A percentile compares a stretch with the other conserved stretches of the same genome.
phyloP scores from a whole-genome alignment of 2,113 vertebrate species.

The Cettia cetti region DNA sequence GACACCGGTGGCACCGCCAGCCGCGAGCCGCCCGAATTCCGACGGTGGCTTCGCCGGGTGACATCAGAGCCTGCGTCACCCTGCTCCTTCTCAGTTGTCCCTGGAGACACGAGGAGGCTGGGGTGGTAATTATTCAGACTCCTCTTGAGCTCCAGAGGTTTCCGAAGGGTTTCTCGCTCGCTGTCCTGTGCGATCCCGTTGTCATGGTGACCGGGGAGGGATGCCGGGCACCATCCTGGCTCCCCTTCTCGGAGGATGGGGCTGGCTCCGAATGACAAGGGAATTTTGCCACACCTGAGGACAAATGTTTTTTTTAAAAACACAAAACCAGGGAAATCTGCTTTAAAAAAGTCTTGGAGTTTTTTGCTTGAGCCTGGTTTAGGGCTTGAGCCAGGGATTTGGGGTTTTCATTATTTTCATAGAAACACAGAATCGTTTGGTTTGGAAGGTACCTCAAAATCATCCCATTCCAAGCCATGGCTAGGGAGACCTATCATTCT shows the following conservation, averaged over 20 bases:
- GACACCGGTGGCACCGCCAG: background rate
- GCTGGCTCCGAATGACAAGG: background rate
- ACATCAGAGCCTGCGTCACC: conserved; percentile 14
- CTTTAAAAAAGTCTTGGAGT: background rate
- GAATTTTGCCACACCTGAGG: background rate
- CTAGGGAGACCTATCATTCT: background rate
- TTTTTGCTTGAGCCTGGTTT: background rate
- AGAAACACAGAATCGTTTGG: background rate
- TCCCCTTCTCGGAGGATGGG: background rate
- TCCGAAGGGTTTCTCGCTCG: background rate
- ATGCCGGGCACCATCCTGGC: background rate
- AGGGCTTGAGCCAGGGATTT: background rate
- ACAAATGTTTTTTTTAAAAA: background rate
- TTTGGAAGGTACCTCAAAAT: background rate
- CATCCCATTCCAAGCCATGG: background rate
- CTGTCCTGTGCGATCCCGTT: background rate
- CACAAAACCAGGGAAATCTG: background rate
- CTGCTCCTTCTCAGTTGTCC: background rate
- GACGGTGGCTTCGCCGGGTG: background rate
- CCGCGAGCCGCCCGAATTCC: background rate
- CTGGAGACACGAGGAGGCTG: background rate
- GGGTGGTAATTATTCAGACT: background rate
- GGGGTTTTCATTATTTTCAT: background rate
- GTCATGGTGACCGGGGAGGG: background rate
- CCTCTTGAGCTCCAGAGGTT: background rate